Evolutionary conservation across 2,113 vertebrate genomes (phyloP), one percentile per base, ranked within the genome.

Genomic region (Mobula hypostoma): DNA sequence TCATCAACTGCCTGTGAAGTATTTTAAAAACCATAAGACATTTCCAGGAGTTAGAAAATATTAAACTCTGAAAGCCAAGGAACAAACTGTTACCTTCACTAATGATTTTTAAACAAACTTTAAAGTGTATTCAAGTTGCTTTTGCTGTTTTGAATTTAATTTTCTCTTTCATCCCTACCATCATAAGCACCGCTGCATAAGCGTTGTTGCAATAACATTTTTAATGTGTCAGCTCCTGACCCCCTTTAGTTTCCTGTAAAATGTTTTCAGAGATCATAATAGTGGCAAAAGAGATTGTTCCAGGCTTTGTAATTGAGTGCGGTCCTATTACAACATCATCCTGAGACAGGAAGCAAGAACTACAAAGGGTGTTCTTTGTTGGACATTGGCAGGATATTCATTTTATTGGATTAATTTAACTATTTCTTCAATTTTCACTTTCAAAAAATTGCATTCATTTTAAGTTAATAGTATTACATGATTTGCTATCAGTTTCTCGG

Each of bases 211-310:
- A 63, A 27, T 66, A 88, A 63, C 68, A 1, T 68, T n/a, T 90
- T 90, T 36, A 66, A 90, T 63, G 58, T 68, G 19, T 32, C 63
- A 36, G 29, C 63, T 36, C 29, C 63, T 66, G 63, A 12, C n/a
- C 56, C 24, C 36, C 1, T 32, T 56, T 7, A 66, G 61, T 90
- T 63, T 32, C 61, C 12, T 68, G 61, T 68, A 68, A 8, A 63
- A 90, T 90, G 80, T 83, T 36, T 90, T 90, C 87, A 63, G 66
- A 63, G 66, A 36, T 90, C 5, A 66, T 32, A 90, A n/a, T 90
- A 24, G 7, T n/a, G 7, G 12, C 61, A 66, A 88, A 70, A 90
- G 87, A 32, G 87, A 68, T 83, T 36, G 77, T 79, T 79, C 12
- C 87, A 90, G 63, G 17, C 21, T 72, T 63, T 63, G 58, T 68